Evolutionary conservation across 2,888 invertebrate species (phyloP).

Genomic region (Metalampra italica): DNA sequence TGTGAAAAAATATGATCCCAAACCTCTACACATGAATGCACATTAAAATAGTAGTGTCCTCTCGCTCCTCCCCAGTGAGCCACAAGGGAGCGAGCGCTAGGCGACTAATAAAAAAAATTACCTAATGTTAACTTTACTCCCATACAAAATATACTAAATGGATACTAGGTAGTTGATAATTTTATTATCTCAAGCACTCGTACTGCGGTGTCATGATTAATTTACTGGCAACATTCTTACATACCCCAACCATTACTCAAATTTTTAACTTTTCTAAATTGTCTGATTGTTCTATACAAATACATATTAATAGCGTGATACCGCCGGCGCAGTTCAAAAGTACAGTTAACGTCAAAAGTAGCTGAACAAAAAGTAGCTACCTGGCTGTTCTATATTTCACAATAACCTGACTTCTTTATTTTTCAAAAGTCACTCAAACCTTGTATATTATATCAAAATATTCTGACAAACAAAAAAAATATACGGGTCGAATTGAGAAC

Average conservation of each 20-base stretch:
- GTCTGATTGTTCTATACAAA: too few species aligned
- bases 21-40: conserved; percentile 17
- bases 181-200: conserved; percentile 25
- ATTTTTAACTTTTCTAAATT: too few species aligned
- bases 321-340: conserved; percentile 13
- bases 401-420: too few species aligned
- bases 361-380: too few species aligned
- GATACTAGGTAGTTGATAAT: conserved; percentile 13
- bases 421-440: too few species aligned
- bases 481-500: too few species aligned
- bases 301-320: conserved; percentile 15
- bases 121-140: conserved; percentile 9
- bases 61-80: conserved; percentile 44
- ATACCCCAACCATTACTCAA: neutral
- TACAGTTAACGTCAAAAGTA: too few species aligned
- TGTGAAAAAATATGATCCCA: conserved; percentile 23
- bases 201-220: conserved; percentile 30
- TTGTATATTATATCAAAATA: too few species aligned
- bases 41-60: neutral
- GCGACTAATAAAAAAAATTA: conserved; percentile 46
- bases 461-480: too few species aligned
- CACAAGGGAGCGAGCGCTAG: conserved; percentile 34
- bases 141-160: conserved; percentile 18
- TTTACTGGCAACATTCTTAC: neutral
- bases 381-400: too few species aligned